A percentile compares a stretch with the other conserved stretches of the same genome.
phyloP scores from a whole-genome alignment of 2,888 invertebrate genomes.

The Lasioglossum oenotherae region DNA sequence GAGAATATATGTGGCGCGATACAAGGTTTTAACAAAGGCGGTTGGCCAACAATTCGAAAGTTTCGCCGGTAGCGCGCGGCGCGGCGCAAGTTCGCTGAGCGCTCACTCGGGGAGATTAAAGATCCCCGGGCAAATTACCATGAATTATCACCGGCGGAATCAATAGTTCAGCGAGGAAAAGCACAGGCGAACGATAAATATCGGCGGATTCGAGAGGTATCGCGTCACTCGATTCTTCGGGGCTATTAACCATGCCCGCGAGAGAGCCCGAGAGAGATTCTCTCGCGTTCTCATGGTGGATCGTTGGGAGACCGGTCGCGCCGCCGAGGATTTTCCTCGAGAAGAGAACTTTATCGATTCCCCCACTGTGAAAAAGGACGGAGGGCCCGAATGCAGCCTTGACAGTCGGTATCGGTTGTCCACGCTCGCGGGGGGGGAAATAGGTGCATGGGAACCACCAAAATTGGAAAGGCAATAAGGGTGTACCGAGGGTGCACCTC shows the following conservation, averaged over 20 bases:
- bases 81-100: not conserved
- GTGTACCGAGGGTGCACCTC: conserved; percentile 72
- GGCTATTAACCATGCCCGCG: conserved; percentile 20
- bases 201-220: not conserved
- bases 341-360: conserved; percentile 66
- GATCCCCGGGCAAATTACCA: conserved; percentile 7
- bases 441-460: conserved; percentile 74
- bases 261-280: not conserved
- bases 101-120: not conserved
- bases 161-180: not conserved
- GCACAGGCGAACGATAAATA: not conserved
- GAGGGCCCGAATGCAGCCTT: conserved; percentile 62
- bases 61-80: not conserved
- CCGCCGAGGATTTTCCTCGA: conserved; percentile 23
- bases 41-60: not conserved
- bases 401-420: conserved; percentile 70
- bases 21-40: not conserved
- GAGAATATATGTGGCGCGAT: not conserved
- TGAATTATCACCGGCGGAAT: not conserved
- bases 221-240: conserved; percentile 23
- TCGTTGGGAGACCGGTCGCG: not conserved
- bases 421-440: conserved; percentile 16
- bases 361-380: conserved; percentile 30
- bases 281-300: conserved; percentile 22
- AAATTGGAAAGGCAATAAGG: conserved; percentile 82